Evolutionary conservation across 2,113 vertebrate species (phyloP), one percentile per base, ranked within the genome.

Genomic region (Pseudopipra pipra): DNA sequence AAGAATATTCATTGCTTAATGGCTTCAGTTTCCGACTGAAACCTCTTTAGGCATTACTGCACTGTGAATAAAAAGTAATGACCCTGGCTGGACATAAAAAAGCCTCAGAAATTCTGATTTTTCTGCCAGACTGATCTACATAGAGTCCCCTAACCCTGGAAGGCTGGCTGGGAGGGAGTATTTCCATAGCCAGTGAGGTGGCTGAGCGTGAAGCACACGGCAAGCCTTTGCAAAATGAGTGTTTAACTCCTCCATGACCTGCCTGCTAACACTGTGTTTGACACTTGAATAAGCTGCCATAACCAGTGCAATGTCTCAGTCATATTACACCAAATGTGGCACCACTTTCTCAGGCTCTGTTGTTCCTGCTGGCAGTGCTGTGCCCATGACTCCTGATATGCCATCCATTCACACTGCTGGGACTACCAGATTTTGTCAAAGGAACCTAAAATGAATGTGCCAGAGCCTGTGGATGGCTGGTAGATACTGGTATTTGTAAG

Each of bases 301-400:
- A 49, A 47, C 41, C 39, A 16, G 24, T 27, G 54, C 0, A 1
- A 3, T 37, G 73, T 28, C 41, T 55, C 63, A 76, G 22, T 20
- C 23, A 5, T 0, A 0, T 51, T 33, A 35, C 27, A 41, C 25
- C 68, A 56, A 41, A 33, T 0, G 3, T 35, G 51, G 11, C 27
- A 3, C 37, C 0, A 1, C 16, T 77, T 56, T 58, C 68, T 76
- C 14, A 8, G 65, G 59, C 31, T 84, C 0, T 2, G 9, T 16
- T 80, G 33, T 21, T 84, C 14, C 24, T 58, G 35, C 59, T 90
- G 65, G 20, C 1, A 4, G 13, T 55, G 47, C 37, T 70, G 46
- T 65, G 68, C n/a, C 31, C 5, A 0, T 27, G 24, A 15, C 19
- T 22, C 24, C 9, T 30, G 43, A 11, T 24, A 14, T 1, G 14